phyloP scores from a whole-genome alignment of 2,888 invertebrate genomes.

The Vannuccia rotundouncinata region DNA sequence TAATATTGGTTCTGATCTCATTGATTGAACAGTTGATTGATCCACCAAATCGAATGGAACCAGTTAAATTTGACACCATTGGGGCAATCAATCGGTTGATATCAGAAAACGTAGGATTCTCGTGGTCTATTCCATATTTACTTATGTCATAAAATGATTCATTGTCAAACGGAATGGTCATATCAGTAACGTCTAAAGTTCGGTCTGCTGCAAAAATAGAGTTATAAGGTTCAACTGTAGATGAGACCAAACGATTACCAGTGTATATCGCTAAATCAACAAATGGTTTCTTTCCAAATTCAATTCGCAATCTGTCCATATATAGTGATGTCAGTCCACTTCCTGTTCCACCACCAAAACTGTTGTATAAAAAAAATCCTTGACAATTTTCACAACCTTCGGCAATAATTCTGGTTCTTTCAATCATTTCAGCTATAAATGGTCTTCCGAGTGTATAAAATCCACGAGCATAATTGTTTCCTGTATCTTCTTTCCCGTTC shows the following conservation, averaged over 20 bases:
- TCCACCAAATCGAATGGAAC: conserved; percentile 36
- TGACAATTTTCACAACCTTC: conserved; percentile 41
- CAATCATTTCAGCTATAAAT: conserved; percentile 22
- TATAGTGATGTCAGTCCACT: conserved; percentile 41
- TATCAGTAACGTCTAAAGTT: conserved; percentile 73
- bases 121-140: conserved; percentile 1
- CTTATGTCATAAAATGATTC: conserved; percentile 39
- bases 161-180: conserved; percentile 60
- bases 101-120: conserved; percentile 32
- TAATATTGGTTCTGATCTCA: conserved; percentile 36
- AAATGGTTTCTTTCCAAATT: conserved; percentile 40
- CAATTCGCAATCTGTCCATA: conserved; percentile 41
- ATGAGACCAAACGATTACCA: conserved; percentile 40
- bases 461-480: conserved; percentile 42
- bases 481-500: conserved; percentile 41
- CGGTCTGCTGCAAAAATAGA: conserved; percentile 40
- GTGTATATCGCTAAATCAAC: conserved; percentile 41
- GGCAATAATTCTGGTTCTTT: conserved; percentile 37
- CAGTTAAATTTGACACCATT: conserved; percentile 27
- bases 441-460: conserved; percentile 41
- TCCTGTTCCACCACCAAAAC: conserved; percentile 42
- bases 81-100: conserved; percentile 33
- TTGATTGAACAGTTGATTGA: conserved; percentile 29
- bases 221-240: conserved; percentile 42
- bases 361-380: conserved; percentile 41